Base-by-base conservation (phyloP, 2,888 invertebrate genomes). In the Sesia bembeciformis region DNA sequence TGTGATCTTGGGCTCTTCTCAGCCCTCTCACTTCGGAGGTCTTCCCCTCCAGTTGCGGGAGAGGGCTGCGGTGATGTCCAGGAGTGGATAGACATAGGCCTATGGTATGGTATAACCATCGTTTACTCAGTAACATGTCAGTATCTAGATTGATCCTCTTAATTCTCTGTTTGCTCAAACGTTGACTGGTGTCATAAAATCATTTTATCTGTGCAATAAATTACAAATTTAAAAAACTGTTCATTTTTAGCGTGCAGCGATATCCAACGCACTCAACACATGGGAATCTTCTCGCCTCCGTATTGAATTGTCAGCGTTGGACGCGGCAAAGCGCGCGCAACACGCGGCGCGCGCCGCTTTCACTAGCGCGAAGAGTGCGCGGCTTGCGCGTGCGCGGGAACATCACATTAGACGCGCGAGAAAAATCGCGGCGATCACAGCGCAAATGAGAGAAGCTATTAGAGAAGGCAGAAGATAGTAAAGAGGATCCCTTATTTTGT, bases 221-320 rank as follows among this genome's bases (percentile, higher is more conserved):
- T 23, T 23, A 23, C 23, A 23, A 23, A 23, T 23, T 23, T 23
- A 23, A 40, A 52, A 40, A 4, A 7, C 39, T 40, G 4, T 6
- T 8, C n/a, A 40, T 39, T 57, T 5, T 23, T 76, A 88, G 88
- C 80, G 84, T 0, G 63, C 75, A 23, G 84, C 86, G 3, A 81
- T 86, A 59, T 61, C 68, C 40, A 85, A 81, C 68, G 80, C 84
- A 0, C 68, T 88, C 0, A 80, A 62, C 56, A 62, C 68, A 1
- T 86, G 86, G 86, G 87, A 84, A 56, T 62, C 72, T 0, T 57
- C 72, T 0, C 53, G 81, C 0, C 61, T 78, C 0, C 74, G 81
- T 0, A 76, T 77, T 56, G 84, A 86, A 54, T 61, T 74, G 4
- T 60, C 60, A 0, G 83, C 78, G 0, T 57, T 73, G 50, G 81